Conservation (phyloP, 1,140 invertebrate species). For the Galleria mellonella region DNA sequence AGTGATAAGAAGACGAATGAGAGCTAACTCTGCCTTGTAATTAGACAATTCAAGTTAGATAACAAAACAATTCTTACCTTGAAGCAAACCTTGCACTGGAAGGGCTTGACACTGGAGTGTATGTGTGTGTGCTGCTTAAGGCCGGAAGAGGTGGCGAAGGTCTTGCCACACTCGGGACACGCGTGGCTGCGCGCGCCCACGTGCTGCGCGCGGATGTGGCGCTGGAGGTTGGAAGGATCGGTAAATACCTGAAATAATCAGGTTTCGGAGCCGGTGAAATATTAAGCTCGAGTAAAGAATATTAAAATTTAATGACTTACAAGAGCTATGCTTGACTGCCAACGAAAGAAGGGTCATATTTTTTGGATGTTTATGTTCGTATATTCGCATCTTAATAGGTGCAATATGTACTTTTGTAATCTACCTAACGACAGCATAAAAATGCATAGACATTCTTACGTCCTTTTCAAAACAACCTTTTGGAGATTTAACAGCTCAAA, state of each 20-base stretch:
- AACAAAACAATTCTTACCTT: conserved; percentile 73
- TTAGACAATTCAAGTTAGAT: conserved; percentile 1
- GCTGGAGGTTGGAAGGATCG: conserved; percentile 96
- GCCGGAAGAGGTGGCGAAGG: conserved; percentile 97
- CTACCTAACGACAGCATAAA: too few relatives aligned
- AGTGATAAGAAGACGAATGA: too few relatives aligned
- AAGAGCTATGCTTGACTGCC: too few relatives aligned
- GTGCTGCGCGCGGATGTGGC: conserved; percentile 96
- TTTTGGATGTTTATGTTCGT: too few relatives aligned
- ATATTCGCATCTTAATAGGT: too few relatives aligned
- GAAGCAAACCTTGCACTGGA: conserved; percentile 94
- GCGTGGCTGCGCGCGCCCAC: conserved; percentile 94
- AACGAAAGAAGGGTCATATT: too few relatives aligned
- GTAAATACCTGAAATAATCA: conserved; percentile 87
- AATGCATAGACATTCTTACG: too few relatives aligned
- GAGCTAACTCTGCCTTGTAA: too few relatives aligned
- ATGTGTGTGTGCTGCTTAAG: conserved; percentile 99
- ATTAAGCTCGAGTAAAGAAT: background rate
- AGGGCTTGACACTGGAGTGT: conserved; percentile 98
- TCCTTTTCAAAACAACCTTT: too few relatives aligned
- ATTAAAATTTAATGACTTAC: too few relatives aligned
- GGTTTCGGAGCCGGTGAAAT: conserved; percentile 54
- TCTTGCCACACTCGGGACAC: conserved; percentile 98
- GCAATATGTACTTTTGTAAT: too few relatives aligned
- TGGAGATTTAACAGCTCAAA: too few relatives aligned